Base-by-base conservation (phyloP, 2,797 vertebrate species). In the Eupleurogrammus muticus region DNA sequence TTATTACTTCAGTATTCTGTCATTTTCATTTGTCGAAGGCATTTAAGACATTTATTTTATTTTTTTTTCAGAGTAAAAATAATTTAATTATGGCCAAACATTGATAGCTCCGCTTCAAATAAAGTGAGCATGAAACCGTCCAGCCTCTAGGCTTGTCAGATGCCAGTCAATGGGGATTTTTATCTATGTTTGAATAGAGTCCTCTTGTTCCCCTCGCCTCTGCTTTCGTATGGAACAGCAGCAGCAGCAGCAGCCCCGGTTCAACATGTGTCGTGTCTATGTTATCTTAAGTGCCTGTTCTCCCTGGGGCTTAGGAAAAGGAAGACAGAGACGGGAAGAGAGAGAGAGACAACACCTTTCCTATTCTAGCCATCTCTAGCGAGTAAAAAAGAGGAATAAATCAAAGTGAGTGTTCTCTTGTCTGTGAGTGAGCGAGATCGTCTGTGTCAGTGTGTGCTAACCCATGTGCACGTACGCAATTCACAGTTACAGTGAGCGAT, bases 201-300 rank as follows among this genome's bases (percentile, higher is more conserved):
- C 81, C 70, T 82, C 65, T 80, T 82, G 68, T 76, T 75, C 66
- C 58, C 36, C 38, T 54, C 20, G 11, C 71, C 59, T 75, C 59
- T 68, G 47, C 56, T 55, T 73, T 64, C 14, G 11, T 51, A 32
- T 38, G 62, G n/a, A n/a, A n/a, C 65, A 58, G 75, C 80, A 54
- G 75, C 73, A 69, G 81, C 79, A 74, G 73, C 70, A 66, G 79
- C 76, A 73, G 75, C 21, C 19, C 55, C 19, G 9, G 61, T 81
- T 85, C 80, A 83, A 90, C 85, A 79, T 68, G 80, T 85, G 80
- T 85, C 75, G 51, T 61, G 60, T 76, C 84, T 81, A 66, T 80
- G 86, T 89, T 90, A 86, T 86, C 87, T 90, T 85, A 89, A 90
- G 86, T 90, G 85, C 83, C 79, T 89, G 83, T 82, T 74, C 68